Base-by-base conservation (phyloP, 2,888 invertebrate genomes). In the Epistrophe eligans region DNA sequence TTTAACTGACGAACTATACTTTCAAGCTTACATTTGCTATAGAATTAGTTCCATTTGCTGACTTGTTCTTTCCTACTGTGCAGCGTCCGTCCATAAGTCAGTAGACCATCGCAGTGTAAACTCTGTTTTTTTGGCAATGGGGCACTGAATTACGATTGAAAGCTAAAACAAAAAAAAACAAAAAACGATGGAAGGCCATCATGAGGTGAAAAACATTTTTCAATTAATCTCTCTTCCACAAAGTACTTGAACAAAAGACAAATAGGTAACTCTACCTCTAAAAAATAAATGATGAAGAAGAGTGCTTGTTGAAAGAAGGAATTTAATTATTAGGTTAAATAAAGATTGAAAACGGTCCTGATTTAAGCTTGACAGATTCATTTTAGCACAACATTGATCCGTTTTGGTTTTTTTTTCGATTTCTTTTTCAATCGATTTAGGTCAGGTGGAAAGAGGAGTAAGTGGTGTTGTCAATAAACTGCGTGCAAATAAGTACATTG, bases 181-280 rank as follows among this genome's bases (percentile, higher is more conserved):
- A 32, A 32, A 1, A 32, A 13, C 17, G 24, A 43, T 35, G 9
- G 48, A 35, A 60, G 38, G 48, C 38, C 48, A 48, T 48, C 38
- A 48, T 48, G 58, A 28, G 35, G 58, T 70, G 38, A 52, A 50
- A 52, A 70, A 52, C 43, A 60, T 52, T 77, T 24, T 77, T 77
- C 70, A 60, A 77, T 70, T 77, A 77, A 77, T 77, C 60, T 38
- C 28, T 38, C 17, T 38, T 35, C 28, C 48, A 24, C 24, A 66
- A 48, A 77, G 19, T 32, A 38, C 28, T 50, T 43, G 19, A 66
- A 76, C 35, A 15, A 11, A 17, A 32, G 28, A 32, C n/a, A 45
- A 45, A 64, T 10, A 64, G n/a, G 24, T 64, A 64, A 28, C 28
- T 64, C 1, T 17, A 19, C 15, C 62, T 15, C 19, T 8, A 11